Conservation (phyloP, 2,797 vertebrate species). For the Onychomys torridus region DNA sequence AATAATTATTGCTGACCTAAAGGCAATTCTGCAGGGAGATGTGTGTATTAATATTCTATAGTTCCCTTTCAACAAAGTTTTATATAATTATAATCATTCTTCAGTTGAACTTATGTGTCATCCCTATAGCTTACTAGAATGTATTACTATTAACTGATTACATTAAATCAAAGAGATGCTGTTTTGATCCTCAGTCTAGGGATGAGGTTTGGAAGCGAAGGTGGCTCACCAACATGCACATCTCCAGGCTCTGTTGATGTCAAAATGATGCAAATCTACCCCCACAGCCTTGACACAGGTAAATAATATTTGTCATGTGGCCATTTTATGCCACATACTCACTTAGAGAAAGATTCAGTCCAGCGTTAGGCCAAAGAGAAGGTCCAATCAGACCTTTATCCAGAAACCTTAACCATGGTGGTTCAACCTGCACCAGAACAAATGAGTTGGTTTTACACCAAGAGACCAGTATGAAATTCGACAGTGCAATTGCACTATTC, state of each 20-base stretch:
- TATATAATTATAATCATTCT: conserved; percentile 44
- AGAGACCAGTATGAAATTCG: neutral
- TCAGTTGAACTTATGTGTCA: neutral
- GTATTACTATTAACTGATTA: neutral
- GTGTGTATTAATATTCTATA: neutral
- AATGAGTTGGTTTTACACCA: neutral
- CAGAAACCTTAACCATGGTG: neutral
- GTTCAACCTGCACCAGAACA: neutral
- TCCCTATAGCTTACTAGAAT: conserved; percentile 2
- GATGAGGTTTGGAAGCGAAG: neutral
- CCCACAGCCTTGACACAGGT: neutral
- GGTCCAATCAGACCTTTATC: neutral
- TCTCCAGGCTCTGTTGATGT: neutral
- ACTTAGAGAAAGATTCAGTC: neutral
- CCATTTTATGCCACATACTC: neutral
- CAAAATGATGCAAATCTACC: neutral
- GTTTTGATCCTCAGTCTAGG: conserved; percentile 2
- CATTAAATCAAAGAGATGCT: neutral
- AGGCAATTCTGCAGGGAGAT: conserved; percentile 6
- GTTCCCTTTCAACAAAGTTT: conserved; percentile 33
- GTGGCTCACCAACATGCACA: neutral
- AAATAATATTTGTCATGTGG: neutral
- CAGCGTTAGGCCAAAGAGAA: neutral
- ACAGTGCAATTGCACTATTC: neutral
- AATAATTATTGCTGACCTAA: conserved; percentile 53